Evolutionary conservation across 1,140 invertebrate species (phyloP).

Genomic region (Platyscapa corneri): DNA sequence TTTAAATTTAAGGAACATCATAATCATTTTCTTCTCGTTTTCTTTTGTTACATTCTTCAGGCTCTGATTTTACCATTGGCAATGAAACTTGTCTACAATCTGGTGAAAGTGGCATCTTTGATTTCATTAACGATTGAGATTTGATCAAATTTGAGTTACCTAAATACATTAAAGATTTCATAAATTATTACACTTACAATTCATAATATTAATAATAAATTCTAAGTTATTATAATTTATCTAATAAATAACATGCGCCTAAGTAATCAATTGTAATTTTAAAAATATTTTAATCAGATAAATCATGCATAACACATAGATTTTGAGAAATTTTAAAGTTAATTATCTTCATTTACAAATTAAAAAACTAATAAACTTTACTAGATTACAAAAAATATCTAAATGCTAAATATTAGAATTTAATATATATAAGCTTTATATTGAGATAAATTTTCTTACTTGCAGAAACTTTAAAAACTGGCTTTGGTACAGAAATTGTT

Average conservation of each 20-base stretch:
- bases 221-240: neutral
- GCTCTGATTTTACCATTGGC: constrained; percentile 65
- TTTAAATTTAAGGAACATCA: constrained; percentile 72
- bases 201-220: neutral
- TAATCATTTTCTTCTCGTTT: constrained; percentile 82
- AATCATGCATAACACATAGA: neutral
- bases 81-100: constrained; percentile 51
- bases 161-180: constrained; percentile 2
- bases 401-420: neutral
- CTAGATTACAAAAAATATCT: neutral
- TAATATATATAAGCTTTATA: neutral
- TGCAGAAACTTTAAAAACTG: constrained; percentile 81
- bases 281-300: neutral
- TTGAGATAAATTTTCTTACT: constrained; percentile 55
- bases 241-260: neutral
- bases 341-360: neutral
- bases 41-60: constrained; percentile 66
- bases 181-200: neutral
- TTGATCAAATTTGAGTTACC: constrained; percentile 37
- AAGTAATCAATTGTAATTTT: neutral
- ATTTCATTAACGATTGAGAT: constrained; percentile 65
- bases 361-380: neutral
- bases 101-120: constrained; percentile 73
- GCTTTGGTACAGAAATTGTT: constrained; percentile 82
- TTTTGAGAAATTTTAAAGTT: neutral